Evolutionary conservation across 2,888 invertebrate species (phyloP).

Genomic region (Patella pellucida): DNA sequence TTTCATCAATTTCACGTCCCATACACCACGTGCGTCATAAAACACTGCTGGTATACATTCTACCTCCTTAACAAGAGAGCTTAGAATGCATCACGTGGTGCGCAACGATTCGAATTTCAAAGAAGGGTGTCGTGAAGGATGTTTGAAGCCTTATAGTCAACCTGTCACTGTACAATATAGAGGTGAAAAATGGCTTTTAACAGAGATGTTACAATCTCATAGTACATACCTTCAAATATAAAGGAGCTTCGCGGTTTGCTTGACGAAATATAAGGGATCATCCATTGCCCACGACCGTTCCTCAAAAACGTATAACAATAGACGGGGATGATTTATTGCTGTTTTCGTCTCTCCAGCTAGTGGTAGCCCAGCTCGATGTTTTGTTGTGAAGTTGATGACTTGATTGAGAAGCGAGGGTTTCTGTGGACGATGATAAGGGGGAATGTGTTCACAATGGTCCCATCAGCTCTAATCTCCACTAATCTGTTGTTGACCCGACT

Average conservation of each 20-base stretch:
- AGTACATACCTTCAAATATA: neutral
- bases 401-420: neutral
- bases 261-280: neutral
- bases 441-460: neutral
- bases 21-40: neutral
- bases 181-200: slow-evolving; percentile 2
- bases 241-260: neutral
- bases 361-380: neutral
- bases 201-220: neutral
- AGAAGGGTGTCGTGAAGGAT: neutral
- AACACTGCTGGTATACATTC: neutral
- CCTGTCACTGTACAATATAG: neutral
- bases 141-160: neutral
- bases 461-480: neutral
- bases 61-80: slow-evolving; percentile 2
- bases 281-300: slow-evolving; percentile 4
- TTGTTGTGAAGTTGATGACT: slow-evolving; percentile 3
- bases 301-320: slow-evolving; percentile 4
- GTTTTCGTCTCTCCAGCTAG: neutral
- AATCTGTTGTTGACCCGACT: slow-evolving; percentile 9
- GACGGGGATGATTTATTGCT: neutral
- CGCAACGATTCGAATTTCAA: slow-evolving; percentile 4
- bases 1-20: neutral
- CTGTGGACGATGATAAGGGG: neutral
- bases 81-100: neutral